These are phyloP conservation scores for Eutrigla gurnardus DNA, from an alignment of 2,797 vertebrate species.

Conservation along the genomic window DNA sequence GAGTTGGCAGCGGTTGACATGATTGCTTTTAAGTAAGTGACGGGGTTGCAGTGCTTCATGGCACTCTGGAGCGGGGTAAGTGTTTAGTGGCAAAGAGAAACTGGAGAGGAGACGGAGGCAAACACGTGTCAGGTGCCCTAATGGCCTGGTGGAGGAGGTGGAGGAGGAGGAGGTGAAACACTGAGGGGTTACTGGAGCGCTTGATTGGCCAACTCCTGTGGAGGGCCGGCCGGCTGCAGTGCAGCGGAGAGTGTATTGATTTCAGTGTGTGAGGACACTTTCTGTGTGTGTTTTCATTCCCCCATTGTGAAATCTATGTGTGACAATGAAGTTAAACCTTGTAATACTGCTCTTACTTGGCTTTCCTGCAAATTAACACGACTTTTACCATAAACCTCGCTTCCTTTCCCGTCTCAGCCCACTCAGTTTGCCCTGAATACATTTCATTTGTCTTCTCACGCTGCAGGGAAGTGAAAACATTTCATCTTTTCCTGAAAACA, in stretches of 20 bases:
- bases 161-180: no score
- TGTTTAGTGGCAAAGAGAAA: constrained; percentile 46
- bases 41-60: constrained; percentile 32
- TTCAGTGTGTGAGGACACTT: constrained; percentile 38
- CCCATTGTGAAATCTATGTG: neutral
- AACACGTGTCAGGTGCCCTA: constrained; percentile 27
- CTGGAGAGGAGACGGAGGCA: constrained; percentile 8
- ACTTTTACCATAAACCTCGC: neutral
- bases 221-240: constrained; percentile 24
- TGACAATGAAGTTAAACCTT: no score
- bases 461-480: neutral
- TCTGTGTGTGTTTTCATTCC: neutral
- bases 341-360: no score
- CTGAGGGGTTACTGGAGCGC: constrained; percentile 45
- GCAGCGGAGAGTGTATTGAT: constrained; percentile 50
- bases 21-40: constrained; percentile 65
- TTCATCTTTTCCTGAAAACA: neutral
- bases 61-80: constrained; percentile 26
- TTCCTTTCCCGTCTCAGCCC: neutral
- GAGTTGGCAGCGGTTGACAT: constrained; percentile 58
- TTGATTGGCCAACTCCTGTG: constrained; percentile 45
- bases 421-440: neutral
- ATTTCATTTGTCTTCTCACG: neutral
- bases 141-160: neutral
- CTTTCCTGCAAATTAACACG: neutral